phyloP scores from a whole-genome alignment of 2,888 invertebrate species.

The Linnaemya vulpina region DNA sequence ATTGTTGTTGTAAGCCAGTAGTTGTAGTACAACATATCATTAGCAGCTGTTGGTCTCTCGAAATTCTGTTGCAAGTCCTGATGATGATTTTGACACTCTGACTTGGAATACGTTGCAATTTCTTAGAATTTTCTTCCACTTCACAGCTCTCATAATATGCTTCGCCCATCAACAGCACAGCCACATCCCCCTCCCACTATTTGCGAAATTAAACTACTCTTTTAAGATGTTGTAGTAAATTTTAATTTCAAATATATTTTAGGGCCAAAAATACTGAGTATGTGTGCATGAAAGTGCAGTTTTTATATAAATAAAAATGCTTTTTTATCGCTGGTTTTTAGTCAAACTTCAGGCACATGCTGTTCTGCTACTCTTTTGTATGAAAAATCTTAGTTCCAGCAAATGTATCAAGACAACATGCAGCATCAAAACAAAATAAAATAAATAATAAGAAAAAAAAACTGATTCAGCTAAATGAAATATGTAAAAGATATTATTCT shows the following conservation, averaged over 20 bases:
- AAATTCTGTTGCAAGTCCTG: constrained; percentile 30
- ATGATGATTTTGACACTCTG: constrained; percentile 57
- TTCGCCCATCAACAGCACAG: neutral
- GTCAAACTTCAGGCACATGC: neutral
- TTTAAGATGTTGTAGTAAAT: neutral
- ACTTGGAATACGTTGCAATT: constrained; percentile 25
- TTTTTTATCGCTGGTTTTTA: neutral
- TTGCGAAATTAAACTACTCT: neutral
- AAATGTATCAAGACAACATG: constrained; percentile 4
- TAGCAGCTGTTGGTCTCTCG: constrained; percentile 56
- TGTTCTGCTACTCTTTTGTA: neutral
- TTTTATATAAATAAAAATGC: neutral
- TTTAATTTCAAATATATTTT: neutral
- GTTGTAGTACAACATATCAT: constrained; percentile 28
- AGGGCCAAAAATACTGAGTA: neutral
- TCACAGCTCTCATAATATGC: neutral
- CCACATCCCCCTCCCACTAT: neutral
- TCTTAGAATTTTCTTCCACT: neutral
- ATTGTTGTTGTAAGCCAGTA: neutral
- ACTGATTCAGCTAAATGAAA: no score
- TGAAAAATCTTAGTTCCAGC: constrained; percentile 10
- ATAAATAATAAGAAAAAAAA: no score
- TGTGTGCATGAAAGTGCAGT: neutral
- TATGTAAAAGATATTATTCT: no score
- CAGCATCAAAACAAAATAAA: no score